Evolutionary conservation across 2,113 vertebrate species (phyloP).

Genomic region (Philantomba maxwellii): DNA sequence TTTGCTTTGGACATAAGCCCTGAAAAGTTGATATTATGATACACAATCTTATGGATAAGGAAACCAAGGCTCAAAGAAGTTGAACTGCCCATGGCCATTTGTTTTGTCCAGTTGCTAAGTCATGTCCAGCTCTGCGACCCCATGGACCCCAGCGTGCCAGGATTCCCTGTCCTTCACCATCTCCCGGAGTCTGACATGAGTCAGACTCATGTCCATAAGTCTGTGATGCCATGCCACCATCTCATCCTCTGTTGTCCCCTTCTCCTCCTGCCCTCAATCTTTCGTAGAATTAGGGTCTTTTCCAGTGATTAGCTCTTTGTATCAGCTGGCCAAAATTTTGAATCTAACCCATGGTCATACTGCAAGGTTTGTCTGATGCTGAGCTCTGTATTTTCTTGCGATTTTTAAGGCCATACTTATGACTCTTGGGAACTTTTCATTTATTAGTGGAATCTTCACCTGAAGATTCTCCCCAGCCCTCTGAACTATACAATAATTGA

Average conservation of each 20-base stretch:
- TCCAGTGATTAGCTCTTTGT: not conserved
- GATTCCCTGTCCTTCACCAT: not conserved
- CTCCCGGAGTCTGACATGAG: not conserved
- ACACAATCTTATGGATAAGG: not conserved
- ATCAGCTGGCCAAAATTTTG: not conserved
- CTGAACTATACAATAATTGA: not conserved
- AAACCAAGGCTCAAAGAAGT: not conserved
- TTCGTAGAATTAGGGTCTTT: not conserved
- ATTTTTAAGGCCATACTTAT: not conserved
- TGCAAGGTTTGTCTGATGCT: not conserved
- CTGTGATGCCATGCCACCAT: not conserved
- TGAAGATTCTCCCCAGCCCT: not conserved
- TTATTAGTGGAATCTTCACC: not conserved
- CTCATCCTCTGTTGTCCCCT: not conserved
- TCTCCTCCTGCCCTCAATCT: not conserved
- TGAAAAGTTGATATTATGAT: not conserved
- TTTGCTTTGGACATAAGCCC: not conserved
- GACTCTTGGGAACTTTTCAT: not conserved
- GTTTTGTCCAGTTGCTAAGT: not conserved
- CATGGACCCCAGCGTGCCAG: not conserved
- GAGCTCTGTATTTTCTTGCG: not conserved
- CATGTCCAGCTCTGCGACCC: not conserved
- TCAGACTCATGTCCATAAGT: not conserved
- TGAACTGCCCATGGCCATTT: not conserved
- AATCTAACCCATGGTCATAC: not conserved